phyloP scores from a whole-genome alignment of 2,888 invertebrate species.

The Lagria hirta region DNA sequence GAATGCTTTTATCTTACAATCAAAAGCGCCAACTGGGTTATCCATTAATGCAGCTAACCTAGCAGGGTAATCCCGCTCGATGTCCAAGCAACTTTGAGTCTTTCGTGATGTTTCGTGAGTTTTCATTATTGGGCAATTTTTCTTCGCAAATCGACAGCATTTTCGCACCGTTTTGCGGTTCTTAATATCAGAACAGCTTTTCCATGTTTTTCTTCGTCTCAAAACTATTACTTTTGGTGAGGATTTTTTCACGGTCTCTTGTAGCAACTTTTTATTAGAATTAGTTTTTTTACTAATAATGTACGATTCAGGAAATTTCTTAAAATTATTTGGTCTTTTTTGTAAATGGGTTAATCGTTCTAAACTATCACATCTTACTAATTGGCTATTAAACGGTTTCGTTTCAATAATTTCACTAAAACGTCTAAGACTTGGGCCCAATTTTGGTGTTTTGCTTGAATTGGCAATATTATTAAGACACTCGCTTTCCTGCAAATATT shows the following conservation, averaged over 20 bases:
- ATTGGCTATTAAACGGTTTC: slow-evolving; percentile 53
- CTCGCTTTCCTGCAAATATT: slow-evolving; percentile 37
- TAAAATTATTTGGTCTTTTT: slow-evolving; percentile 37
- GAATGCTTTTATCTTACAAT: slow-evolving; percentile 47
- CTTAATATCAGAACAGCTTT: slow-evolving; percentile 53
- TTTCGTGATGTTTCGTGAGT: slow-evolving; percentile 43
- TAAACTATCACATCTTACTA: slow-evolving; percentile 53
- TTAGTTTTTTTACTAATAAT: slow-evolving; percentile 47
- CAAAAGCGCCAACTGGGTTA: slow-evolving; percentile 41
- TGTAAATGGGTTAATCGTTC: slow-evolving; percentile 46
- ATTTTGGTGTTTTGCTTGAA: slow-evolving; percentile 38
- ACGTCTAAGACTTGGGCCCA: slow-evolving; percentile 46
- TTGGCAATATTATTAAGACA: slow-evolving; percentile 40
- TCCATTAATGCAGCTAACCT: slow-evolving; percentile 46
- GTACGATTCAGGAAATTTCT: slow-evolving; percentile 55
- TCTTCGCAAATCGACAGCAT: slow-evolving; percentile 52
- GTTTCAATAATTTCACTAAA: slow-evolving; percentile 59
- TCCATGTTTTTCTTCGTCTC: slow-evolving; percentile 50
- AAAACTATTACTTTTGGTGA: slow-evolving; percentile 45
- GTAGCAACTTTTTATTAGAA: slow-evolving; percentile 29
- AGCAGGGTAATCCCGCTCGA: slow-evolving; percentile 42
- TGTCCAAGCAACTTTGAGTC: slow-evolving; percentile 48
- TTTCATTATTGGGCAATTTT: slow-evolving; percentile 49
- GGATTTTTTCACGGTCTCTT: slow-evolving; percentile 30
- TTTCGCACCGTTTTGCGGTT: slow-evolving; percentile 45